Percentiles rank a stretch among this genome's conserved stretches.
phyloP scores from a whole-genome alignment of 1,140 invertebrate genomes.

The Carcinoscorpius rotundicauda region DNA sequence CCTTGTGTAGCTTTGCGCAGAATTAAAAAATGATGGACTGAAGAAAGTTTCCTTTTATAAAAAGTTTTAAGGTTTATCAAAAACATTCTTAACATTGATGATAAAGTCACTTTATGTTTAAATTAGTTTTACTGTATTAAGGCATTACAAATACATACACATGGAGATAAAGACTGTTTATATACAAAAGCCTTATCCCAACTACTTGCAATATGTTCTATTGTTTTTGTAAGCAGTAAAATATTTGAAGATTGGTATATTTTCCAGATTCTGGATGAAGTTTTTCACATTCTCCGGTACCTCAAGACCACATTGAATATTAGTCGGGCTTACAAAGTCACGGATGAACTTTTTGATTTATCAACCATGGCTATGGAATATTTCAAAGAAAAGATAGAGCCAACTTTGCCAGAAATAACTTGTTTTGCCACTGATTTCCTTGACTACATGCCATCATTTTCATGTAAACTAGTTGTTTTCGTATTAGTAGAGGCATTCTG shows the following conservation, averaged over 20 bases:
- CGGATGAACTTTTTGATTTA: conserved; percentile 79
- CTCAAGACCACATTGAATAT: conserved; percentile 61
- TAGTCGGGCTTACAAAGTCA: conserved; percentile 70
- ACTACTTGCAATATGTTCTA: no score
- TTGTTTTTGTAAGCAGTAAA: no score
- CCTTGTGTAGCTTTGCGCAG: no score
- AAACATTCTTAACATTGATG: no score
- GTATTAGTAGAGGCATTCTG: not conserved
- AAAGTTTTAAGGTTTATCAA: no score
- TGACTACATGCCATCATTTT: conserved; percentile 37
- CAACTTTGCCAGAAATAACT: conserved; percentile 68
- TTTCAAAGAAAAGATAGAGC: conserved; percentile 79
- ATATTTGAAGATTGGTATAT: not conserved
- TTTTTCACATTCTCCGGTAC: conserved; percentile 65
- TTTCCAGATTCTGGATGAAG: conserved; percentile 51
- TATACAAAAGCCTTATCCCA: no score
- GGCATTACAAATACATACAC: no score
- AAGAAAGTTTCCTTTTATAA: no score
- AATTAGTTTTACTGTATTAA: no score
- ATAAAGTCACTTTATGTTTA: no score
- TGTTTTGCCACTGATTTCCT: conserved; percentile 73
- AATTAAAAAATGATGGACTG: no score
- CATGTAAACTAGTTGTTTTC: not conserved
- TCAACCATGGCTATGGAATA: conserved; percentile 89
- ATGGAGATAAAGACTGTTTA: no score